phyloP scores from a whole-genome alignment of 2,113 vertebrate species.

The Malurus cyaneus region DNA sequence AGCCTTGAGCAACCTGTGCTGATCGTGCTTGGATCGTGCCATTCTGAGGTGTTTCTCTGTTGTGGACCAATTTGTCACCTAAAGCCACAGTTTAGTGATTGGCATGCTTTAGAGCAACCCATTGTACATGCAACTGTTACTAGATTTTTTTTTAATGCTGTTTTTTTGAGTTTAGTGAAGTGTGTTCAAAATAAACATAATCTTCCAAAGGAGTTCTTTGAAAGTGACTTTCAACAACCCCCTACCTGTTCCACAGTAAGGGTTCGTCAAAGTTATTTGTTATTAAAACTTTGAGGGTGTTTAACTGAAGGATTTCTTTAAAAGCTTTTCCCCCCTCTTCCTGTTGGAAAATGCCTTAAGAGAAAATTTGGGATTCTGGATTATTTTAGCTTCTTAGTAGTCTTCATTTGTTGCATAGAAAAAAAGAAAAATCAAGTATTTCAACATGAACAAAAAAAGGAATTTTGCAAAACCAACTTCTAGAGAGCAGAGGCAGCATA shows the following conservation, averaged over 20 bases:
- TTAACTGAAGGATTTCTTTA: background rate
- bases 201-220: background rate
- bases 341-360: background rate
- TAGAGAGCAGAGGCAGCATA: background rate
- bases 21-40: background rate
- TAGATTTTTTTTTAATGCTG: background rate
- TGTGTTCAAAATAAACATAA: background rate
- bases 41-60: background rate
- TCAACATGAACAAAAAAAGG: background rate
- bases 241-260: background rate
- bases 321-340: background rate
- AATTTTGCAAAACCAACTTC: background rate
- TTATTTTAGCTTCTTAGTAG: background rate
- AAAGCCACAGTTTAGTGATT: background rate
- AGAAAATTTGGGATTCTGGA: background rate
- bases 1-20: background rate
- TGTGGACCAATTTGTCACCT: background rate
- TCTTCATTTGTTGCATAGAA: background rate
- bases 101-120: background rate
- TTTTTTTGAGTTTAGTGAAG: background rate
- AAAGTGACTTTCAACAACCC: background rate
- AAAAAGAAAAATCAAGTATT: background rate
- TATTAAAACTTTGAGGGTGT: background rate
- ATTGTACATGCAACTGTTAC: background rate
- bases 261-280: background rate